Conservation (phyloP, 2,888 invertebrate genomes). For the Griposia aprilina region DNA sequence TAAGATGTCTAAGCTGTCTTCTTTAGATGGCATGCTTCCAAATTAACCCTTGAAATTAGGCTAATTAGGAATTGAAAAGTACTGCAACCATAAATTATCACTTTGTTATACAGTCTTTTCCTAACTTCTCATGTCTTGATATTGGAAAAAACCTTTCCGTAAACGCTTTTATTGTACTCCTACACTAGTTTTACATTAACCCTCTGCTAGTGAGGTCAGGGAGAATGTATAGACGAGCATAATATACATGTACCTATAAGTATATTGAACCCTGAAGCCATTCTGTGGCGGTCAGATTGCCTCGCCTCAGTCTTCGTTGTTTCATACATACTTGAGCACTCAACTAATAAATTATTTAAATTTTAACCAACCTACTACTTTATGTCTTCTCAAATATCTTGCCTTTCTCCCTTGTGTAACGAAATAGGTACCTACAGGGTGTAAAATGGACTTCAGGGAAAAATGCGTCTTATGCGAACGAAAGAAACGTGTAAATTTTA, state of each 20-base stretch:
- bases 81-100: background rate
- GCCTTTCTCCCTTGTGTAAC: constrained; percentile 9
- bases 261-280: constrained; percentile 62
- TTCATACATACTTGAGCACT: constrained; percentile 62
- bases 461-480: constrained; percentile 4
- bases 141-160: background rate
- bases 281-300: constrained; percentile 63
- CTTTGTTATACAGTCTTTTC: background rate
- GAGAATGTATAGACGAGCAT: constrained; percentile 22
- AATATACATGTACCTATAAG: constrained; percentile 26
- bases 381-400: constrained; percentile 42
- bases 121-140: no score
- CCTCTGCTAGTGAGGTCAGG: constrained; percentile 51
- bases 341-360: constrained; percentile 65
- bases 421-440: background rate
- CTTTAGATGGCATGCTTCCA: background rate
- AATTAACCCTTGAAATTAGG: background rate
- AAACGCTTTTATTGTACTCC: constrained; percentile 8
- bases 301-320: constrained; percentile 58
- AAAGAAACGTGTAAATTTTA: background rate
- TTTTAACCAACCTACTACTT: constrained; percentile 49
- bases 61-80: background rate
- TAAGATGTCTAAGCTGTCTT: background rate
- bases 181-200: constrained; percentile 32
- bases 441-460: constrained; percentile 22